Conservation (phyloP, 1,140 invertebrate species). For the Drosophila persimilis region DNA sequence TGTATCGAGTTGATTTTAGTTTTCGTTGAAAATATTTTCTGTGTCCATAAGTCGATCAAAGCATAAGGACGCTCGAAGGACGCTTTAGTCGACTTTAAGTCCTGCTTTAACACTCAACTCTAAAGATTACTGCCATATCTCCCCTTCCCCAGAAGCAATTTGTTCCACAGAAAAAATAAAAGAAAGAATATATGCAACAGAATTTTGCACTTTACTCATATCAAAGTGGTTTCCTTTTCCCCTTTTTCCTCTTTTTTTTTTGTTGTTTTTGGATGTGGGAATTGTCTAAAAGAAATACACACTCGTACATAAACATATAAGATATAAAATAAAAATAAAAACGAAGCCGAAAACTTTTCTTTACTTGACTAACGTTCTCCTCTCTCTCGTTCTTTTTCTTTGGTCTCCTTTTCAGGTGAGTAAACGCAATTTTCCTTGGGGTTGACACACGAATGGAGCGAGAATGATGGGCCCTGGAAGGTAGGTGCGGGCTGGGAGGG, state of each 20-base stretch:
- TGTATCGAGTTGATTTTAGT: no score
- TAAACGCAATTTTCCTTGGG: constrained; percentile 68
- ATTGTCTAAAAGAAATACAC: constrained; percentile 18
- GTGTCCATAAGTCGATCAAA: no score
- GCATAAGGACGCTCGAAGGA: no score
- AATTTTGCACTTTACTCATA: constrained; percentile 68
- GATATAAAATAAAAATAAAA: constrained; percentile 11
- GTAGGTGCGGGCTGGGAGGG: not conserved
- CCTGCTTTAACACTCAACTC: no score
- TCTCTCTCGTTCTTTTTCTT: constrained; percentile 23
- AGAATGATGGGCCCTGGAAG: no score
- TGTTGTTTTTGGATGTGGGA: constrained; percentile 32
- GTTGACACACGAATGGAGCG: no score
- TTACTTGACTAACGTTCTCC: constrained; percentile 40
- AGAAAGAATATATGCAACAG: constrained; percentile 65
- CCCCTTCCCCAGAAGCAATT: no score
- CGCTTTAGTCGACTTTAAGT: no score
- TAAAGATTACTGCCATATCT: no score
- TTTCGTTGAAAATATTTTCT: no score
- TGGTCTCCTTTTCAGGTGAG: constrained; percentile 61
- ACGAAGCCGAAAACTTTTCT: constrained; percentile 24
- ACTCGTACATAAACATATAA: constrained; percentile 9
- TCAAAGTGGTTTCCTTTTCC: constrained; percentile 50
- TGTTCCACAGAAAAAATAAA: constrained; percentile 15
- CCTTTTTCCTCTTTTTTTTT: constrained; percentile 30